phyloP scores from a whole-genome alignment of 2,797 vertebrate species.

The Pseudopleuronectes americanus region DNA sequence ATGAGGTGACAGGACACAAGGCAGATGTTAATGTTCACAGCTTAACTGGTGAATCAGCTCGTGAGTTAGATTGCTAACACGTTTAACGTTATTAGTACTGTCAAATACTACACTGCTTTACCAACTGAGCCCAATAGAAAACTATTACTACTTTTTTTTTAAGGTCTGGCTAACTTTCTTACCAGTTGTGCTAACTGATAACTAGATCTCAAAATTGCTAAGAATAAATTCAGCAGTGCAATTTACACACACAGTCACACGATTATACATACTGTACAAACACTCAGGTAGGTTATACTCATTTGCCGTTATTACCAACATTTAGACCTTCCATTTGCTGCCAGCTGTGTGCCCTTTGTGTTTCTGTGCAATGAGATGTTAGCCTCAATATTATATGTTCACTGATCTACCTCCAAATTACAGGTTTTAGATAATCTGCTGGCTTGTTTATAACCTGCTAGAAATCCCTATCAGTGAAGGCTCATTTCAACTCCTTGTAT shows the following conservation, averaged over 20 bases:
- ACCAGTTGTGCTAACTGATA: neutral
- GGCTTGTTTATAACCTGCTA: neutral
- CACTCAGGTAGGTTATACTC: no score
- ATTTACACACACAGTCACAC: neutral
- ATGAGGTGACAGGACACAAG: no score
- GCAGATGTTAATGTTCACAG: no score
- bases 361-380: neutral
- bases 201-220: neutral
- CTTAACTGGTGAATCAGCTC: no score
- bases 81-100: neutral
- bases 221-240: neutral
- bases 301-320: neutral
- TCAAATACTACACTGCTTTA: neutral
- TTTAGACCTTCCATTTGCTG: neutral
- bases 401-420: neutral
- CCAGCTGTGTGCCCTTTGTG: neutral
- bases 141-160: neutral
- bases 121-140: neutral
- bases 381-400: neutral
- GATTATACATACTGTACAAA: neutral
- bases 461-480: neutral
- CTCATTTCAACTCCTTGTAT: neutral
- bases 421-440: neutral
- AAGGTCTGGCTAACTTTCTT: neutral
- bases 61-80: no score